Base-by-base conservation (phyloP, 2,113 vertebrate species). In the Tichodroma muraria region DNA sequence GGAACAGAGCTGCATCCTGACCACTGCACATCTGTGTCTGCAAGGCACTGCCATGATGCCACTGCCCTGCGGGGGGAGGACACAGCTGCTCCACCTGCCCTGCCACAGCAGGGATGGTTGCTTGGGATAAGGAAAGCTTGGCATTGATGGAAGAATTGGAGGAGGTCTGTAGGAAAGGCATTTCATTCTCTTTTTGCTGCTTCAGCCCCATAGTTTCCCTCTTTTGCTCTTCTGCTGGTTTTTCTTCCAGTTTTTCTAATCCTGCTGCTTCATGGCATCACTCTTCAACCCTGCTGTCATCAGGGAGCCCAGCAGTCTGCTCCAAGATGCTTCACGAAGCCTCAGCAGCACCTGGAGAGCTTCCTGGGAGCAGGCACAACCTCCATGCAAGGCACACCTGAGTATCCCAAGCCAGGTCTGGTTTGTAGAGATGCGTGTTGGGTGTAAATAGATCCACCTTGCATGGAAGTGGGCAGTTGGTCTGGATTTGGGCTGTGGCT, bases 101-200 rank as follows among this genome's bases (percentile, higher is more conserved):
- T 5, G 0, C 15, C 6, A 4, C 2, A 0, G 6, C 8, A 10
- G 56, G 18, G 23, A 61, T n/a, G 17, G 11, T 57, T 7, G 1
- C 42, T 68, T 2, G 2, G 57, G 37, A 35, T 15, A 11, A 8
- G 5, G 21, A 54, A 56, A 65, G 53, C 0, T 0, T 7, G 10
- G 44, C 4, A 7, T 22, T 60, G 15, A 20, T 28, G 56, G 52
- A 28, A 75, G 25, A 57, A 27, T 8, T 54, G 28, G 27, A 76
- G 31, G 19, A 93, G 4, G 4, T 23, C 9, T 8, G 1, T 20
- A 44, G 11, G n/a, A n/a, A 59, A 40, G 13, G 28, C 25, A 13
- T 45, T 93, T 71, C 63, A n/a, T 47, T 66, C 44, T 88, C n/a
- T 24, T 76, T 15, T 23, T 72, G 25, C 33, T 59, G 17, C 35